Evolutionary conservation across 2,113 vertebrate genomes (phyloP).

Genomic region (Progne subis): DNA sequence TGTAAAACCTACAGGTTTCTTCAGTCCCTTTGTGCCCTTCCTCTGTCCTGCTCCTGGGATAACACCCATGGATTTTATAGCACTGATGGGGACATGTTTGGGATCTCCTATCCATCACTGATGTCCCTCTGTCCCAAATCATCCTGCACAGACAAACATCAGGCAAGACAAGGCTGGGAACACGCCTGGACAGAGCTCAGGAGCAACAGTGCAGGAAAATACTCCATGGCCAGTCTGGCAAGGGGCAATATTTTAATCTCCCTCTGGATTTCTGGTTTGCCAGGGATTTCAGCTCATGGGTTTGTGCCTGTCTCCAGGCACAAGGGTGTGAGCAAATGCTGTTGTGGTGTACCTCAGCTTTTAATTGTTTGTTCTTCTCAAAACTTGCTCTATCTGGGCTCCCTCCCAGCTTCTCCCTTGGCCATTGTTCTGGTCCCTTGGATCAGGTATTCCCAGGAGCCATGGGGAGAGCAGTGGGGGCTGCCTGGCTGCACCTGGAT

Average conservation of each 20-base stretch:
- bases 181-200: rapidly evolving
- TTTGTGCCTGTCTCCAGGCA: neutral
- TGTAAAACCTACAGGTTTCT: neutral
- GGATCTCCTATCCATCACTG: neutral
- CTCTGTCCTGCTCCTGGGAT: neutral
- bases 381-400: neutral
- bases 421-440: neutral
- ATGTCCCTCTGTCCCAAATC: neutral
- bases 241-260: neutral
- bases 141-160: neutral
- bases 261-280: neutral
- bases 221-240: neutral
- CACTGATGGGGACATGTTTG: neutral
- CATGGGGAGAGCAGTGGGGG: neutral
- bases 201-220: neutral
- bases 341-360: neutral
- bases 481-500: neutral
- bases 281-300: neutral
- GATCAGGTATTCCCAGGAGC: neutral
- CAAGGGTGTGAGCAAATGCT: neutral
- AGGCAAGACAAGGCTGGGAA: neutral
- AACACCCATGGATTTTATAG: neutral
- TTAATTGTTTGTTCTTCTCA: neutral
- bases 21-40: no score
- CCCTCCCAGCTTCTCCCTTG: neutral